Conservation (phyloP, 2,113 vertebrate genomes). For the Naja naja region DNA sequence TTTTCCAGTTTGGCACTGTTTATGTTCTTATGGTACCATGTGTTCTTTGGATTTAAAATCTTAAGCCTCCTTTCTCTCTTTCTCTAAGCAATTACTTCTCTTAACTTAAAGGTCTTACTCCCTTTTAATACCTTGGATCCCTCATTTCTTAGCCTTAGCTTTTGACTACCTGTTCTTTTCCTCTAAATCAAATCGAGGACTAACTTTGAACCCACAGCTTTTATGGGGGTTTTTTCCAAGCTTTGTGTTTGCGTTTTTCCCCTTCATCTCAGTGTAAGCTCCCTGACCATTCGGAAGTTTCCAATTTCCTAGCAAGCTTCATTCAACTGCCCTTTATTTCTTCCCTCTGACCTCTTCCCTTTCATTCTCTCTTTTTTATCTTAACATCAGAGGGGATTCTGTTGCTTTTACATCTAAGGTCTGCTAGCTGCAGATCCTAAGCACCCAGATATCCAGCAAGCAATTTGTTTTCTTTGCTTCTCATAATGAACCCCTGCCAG, state of each 20-base stretch:
- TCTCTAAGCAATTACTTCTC: background rate
- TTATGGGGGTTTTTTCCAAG: background rate
- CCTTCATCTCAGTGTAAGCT: background rate
- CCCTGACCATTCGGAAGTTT: background rate
- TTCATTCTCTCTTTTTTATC: background rate
- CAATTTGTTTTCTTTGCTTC: background rate
- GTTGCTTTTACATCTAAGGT: background rate
- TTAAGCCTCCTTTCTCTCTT: background rate
- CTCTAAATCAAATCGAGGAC: background rate
- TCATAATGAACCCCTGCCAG: background rate
- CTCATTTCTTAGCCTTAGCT: background rate
- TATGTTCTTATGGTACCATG: background rate
- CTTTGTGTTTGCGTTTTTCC: background rate
- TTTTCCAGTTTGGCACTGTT: background rate
- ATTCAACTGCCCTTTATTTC: background rate
- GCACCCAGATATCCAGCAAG: background rate
- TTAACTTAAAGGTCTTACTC: background rate
- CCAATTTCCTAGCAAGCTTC: background rate
- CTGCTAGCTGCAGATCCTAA: background rate
- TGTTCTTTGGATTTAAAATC: background rate
- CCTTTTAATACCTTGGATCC: background rate
- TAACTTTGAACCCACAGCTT: background rate
- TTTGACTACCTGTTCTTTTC: background rate
- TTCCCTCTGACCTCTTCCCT: background rate
- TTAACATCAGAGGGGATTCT: background rate